phyloP scores from a whole-genome alignment of 2,113 vertebrate species.

The Epinephelus moara region DNA sequence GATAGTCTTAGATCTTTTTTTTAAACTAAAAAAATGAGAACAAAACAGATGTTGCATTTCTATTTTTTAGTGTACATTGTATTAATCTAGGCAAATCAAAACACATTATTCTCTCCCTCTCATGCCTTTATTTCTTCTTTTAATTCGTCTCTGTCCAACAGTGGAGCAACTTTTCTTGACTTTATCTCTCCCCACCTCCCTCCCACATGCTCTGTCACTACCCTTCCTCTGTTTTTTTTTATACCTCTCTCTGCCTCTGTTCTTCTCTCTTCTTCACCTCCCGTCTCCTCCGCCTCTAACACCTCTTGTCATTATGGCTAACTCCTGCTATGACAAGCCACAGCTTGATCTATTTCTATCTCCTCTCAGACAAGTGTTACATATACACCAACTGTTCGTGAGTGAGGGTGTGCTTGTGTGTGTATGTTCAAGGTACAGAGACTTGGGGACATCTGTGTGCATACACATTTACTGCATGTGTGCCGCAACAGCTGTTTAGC shows the following conservation, averaged over 20 bases:
- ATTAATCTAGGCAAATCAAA: not conserved
- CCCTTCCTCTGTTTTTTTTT: slow-evolving; percentile 33
- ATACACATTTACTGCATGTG: slow-evolving; percentile 4
- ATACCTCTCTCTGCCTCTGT: slow-evolving; percentile 45
- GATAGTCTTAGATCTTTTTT: no score
- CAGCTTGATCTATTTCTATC: slow-evolving; percentile 77
- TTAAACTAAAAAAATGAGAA: no score
- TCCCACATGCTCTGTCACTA: slow-evolving; percentile 52
- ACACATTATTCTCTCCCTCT: not conserved
- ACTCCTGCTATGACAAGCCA: slow-evolving; percentile 71
- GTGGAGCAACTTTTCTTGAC: slow-evolving; percentile 23
- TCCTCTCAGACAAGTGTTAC: slow-evolving; percentile 60
- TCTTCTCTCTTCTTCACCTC: slow-evolving; percentile 44
- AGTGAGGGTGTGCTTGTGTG: slow-evolving; percentile 2
- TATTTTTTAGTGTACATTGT: no score
- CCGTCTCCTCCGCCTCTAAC: slow-evolving; percentile 60
- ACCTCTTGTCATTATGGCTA: slow-evolving; percentile 73
- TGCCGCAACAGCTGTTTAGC: slow-evolving; percentile 28
- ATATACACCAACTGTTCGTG: slow-evolving; percentile 57
- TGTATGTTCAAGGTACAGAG: slow-evolving; percentile 3
- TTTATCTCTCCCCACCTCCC: slow-evolving; percentile 31
- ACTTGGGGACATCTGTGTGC: slow-evolving; percentile 23
- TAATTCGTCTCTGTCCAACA: not conserved
- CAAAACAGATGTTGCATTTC: no score
- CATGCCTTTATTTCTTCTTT: not conserved